Evolutionary conservation across 2,888 invertebrate species (phyloP).

Genomic region (Eupithecia tripunctaria): DNA sequence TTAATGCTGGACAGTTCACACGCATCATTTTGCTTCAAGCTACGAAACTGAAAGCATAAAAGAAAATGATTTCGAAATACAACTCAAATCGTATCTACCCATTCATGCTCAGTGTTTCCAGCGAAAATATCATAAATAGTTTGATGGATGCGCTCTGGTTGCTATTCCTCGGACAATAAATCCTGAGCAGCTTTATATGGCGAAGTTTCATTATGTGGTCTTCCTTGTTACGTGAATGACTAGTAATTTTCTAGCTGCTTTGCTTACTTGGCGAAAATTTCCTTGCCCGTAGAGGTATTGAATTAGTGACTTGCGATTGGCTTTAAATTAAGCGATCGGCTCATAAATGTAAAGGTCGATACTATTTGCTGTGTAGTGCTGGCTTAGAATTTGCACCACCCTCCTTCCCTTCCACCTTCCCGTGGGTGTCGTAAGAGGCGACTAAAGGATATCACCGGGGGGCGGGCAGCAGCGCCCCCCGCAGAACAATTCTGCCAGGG

Average conservation of each 20-base stretch:
- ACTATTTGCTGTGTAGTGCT: too few species aligned
- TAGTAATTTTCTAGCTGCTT: not conserved
- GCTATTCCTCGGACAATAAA: constrained; percentile 50
- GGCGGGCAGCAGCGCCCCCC: too few species aligned
- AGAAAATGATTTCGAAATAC: not conserved
- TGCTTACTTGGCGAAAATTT: not conserved
- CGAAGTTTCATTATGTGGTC: constrained; percentile 1
- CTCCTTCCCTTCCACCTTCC: too few species aligned
- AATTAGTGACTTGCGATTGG: not conserved
- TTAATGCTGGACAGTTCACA: too few species aligned
- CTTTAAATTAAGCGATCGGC: not conserved
- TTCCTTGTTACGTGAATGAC: constrained; percentile 16
- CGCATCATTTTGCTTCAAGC: too few species aligned
- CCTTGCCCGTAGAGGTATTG: not conserved
- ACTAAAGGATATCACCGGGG: too few species aligned
- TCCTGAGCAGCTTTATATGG: constrained; percentile 24
- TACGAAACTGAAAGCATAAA: not conserved
- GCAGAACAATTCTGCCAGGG: too few species aligned
- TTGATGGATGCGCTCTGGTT: constrained; percentile 63
- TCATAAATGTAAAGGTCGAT: not conserved
- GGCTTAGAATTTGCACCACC: too few species aligned
- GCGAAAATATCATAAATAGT: constrained; percentile 61
- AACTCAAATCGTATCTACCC: not conserved
- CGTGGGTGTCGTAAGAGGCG: too few species aligned
- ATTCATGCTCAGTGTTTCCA: constrained; percentile 2